Evolutionary conservation across 2,888 invertebrate species (phyloP), one percentile per base, ranked within the genome.

Genomic region (Ennomos erosarius): DNA sequence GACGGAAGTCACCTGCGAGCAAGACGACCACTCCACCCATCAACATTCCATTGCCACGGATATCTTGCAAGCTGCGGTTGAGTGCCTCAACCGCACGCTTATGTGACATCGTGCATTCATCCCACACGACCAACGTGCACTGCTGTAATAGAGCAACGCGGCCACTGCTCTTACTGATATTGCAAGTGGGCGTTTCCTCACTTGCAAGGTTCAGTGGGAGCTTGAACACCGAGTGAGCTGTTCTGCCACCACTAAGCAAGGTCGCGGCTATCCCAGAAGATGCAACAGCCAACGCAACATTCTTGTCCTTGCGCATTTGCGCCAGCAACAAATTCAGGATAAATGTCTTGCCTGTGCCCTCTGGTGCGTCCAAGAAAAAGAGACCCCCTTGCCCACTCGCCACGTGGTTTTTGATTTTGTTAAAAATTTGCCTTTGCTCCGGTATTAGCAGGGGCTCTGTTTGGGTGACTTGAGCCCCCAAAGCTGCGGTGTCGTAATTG

Each of bases 21-120:
- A 69, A 45, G 1, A 69, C 60, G 4, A 64, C 55, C 39, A 66
- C 0, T 68, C 67, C 8, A 67, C 66, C n/a, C 64, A 70, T 67
- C 0, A 65, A 9, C 13, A 26, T 45, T 10, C 34, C 33, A 40
- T 64, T 69, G 10, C 35, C 13, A 1, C 33, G 44, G 33, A 50
- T 33, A n/a, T 55, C 49, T 44, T 49, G 13, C n/a, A 55, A 13
- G 16, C n/a, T n/a, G n/a, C 48, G 44, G 16, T 55, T 11, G 9
- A 55, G 45, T n/a, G 55, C 55, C 13, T 55, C 49, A 8, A 50
- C n/a, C n/a, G n/a, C n/a, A n/a, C 33, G 38, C 13, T 69, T 69
- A 39, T 68, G 64, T 9, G 65, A 50, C 67, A 65, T 68, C 10
- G 71, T 72, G 57, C 74, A 68, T 49, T 74, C 70, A 37, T 72